These are phyloP conservation scores for Phrynosoma blainvillii DNA, from an alignment of 2,113 vertebrate species.

Conservation along the genomic window DNA sequence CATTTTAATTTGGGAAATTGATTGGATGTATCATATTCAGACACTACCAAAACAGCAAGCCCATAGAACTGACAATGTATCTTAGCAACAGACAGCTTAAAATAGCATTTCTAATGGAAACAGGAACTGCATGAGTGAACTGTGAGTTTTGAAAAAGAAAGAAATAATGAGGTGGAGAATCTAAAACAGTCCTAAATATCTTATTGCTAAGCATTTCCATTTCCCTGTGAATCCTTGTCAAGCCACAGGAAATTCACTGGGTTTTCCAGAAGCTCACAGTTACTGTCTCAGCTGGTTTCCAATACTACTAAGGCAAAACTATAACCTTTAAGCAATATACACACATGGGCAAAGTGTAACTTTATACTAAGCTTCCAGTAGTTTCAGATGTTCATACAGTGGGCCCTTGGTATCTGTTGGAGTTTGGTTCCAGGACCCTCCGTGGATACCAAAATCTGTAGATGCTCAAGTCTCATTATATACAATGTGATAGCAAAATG, in stretches of 20 bases:
- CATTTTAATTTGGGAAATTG: conserved; percentile 20
- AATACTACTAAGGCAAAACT: not conserved
- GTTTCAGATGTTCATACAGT: not conserved
- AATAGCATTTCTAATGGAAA: conserved; percentile 54
- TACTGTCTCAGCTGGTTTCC: not conserved
- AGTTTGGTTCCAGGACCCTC: no score
- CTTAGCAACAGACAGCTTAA: conserved; percentile 70
- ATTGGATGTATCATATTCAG: not conserved
- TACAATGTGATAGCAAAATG: no score
- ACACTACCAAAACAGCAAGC: conserved; percentile 4
- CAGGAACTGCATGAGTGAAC: conserved; percentile 41
- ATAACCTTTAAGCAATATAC: not conserved
- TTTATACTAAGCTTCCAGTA: not conserved
- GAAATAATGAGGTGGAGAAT: conserved; percentile 37
- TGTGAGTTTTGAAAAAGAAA: conserved; percentile 56
- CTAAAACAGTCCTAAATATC: conserved; percentile 62
- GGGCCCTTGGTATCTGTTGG: no score
- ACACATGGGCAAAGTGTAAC: not conserved
- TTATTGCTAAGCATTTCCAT: conserved; percentile 21
- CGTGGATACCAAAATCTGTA: no score
- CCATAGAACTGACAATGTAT: conserved; percentile 41
- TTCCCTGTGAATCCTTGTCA: not conserved
- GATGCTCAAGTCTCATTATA: no score
- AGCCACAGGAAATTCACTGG: not conserved
- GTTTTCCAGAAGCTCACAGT: not conserved